These are phyloP conservation scores for Enteromius argenteus DNA, from an alignment of 2,797 vertebrate genomes.

Conservation along the genomic window DNA sequence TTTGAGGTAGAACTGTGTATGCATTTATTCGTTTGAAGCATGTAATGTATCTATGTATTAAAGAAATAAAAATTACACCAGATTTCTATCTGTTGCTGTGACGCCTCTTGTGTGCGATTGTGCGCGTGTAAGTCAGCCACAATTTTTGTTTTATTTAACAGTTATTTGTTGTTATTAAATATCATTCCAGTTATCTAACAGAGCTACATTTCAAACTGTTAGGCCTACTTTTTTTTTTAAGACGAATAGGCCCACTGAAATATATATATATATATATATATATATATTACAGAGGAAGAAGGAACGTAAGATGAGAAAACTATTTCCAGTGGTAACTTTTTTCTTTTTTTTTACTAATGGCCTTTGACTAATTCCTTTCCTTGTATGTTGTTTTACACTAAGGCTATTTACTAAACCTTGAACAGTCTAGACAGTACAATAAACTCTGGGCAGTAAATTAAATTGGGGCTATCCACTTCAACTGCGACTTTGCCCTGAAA, in stretches of 20 bases:
- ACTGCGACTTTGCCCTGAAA: slow-evolving; percentile 86
- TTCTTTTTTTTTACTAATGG: no score
- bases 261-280: no score
- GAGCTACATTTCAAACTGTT: neutral
- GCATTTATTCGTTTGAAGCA: slow-evolving; percentile 77
- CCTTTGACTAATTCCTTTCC: slow-evolving; percentile 58
- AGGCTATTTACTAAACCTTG: slow-evolving; percentile 99
- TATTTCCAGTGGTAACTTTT: neutral
- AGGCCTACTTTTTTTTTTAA: neutral
- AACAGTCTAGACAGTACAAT: slow-evolving; percentile 99
- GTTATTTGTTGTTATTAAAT: neutral
- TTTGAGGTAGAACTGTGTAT: slow-evolving; percentile 70
- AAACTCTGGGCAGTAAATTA: slow-evolving; percentile 96
- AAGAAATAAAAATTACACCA: slow-evolving; percentile 70
- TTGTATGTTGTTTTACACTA: slow-evolving; percentile 84
- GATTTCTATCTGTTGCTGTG: slow-evolving; percentile 50
- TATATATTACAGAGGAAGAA: neutral
- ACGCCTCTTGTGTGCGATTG: slow-evolving; percentile 21
- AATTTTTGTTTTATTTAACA: neutral
- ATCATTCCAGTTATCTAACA: neutral
- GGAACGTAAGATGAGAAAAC: neutral
- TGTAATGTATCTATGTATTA: slow-evolving; percentile 77
- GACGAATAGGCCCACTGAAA: no score
- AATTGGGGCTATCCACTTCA: slow-evolving; percentile 92
- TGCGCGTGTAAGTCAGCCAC: neutral